Base-by-base conservation (phyloP, 1,140 invertebrate species). In the Musca vetustissima region DNA sequence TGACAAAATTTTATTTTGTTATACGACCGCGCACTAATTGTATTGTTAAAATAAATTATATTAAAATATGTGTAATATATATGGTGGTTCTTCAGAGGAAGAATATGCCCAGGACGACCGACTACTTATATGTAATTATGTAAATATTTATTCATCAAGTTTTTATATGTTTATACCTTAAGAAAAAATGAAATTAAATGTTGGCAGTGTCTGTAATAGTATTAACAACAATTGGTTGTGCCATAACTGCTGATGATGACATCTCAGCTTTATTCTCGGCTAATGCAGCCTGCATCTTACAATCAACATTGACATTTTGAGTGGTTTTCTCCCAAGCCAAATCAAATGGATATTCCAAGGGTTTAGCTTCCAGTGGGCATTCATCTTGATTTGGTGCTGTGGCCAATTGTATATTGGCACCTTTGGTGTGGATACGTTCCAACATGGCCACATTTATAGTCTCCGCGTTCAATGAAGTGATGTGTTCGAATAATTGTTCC, bases 401-500 rank as follows among this genome's bases (percentile, higher is more conserved):
- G 2, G 85, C 76, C 32, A 82, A 68, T 71, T 81, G 76, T 15
- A 84, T 83, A 67, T 84, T 84, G 32, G 84, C 76, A 64, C 84
- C 84, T 25, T 83, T 84, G 1, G 82, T 85, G 72, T 88, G 85
- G 19, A 88, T 86, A 47, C 86, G 81, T 73, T 87, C 86, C 61
- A 87, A 69, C 79, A 89, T 85, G 2, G 85, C 86, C 3, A 83
- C 77, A 73, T 83, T 83, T 24, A 84, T 83, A 1, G 80, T 72
- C 19, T 88, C 84, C 7, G 79, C 74, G 72, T 86, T 75, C 19
- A 87, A 76, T 4, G 85, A 86, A 19, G 89, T 91, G 9, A 94
- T 88, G 9, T 86, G 82, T 71, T 89, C 89, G 73, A 94, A 94
- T 4, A 94, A 77, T 67, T 91, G 86, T 72, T 92, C 88, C 66